Evolutionary conservation across 2,113 vertebrate species (phyloP), one percentile per base, ranked within the genome.

Genomic region (Brienomyrus longianalis): DNA sequence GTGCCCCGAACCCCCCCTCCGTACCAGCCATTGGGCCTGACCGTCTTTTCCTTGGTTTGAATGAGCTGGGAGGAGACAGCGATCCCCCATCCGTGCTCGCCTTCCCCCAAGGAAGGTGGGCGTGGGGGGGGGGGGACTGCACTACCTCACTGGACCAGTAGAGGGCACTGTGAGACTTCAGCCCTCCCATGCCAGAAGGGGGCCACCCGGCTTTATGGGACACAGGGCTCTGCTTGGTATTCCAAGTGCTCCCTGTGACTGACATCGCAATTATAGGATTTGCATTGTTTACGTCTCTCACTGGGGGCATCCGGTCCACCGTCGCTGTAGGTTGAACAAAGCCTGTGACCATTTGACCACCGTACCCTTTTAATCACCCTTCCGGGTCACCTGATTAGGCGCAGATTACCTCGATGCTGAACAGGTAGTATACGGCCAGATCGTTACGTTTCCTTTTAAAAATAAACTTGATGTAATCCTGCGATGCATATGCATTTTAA

Each of bases 211-310:
- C 50, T n/a, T 54, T 43, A n/a, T 56, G 52, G 27, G 21, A 45
- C 35, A 19, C 21, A 23, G 21, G 52, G 92, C 88, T 91, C 89
- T 92, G 90, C 90, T 96, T 96, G 93, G 93, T 94, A 96, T 96
- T 95, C 96, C 91, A 91, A 74, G 91, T 92, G 91, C 93, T 91
- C 89, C 91, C 92, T 85, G 5, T 95, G 96, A 96, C 94, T 96
- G 96, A 96, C 95, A 95, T 87, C 91, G 94, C 95, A 96, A 95
- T 96, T 95, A 95, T 83, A 94, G 94, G 92, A 92, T 96, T 95
- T 95, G 93, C 94, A 95, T 95, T 96, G 93, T 95, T 95, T 95
- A 93, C 94, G 91, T 93, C 92, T 94, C 93, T 94, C 92, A 87
- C 89, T 92, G 94, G 94, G 92, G 45, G 0, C 89, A 92, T 95